Percentiles rank a stretch among this genome's conserved stretches.
phyloP scores from a whole-genome alignment of 2,888 invertebrate genomes.

The Netelia virgata region DNA sequence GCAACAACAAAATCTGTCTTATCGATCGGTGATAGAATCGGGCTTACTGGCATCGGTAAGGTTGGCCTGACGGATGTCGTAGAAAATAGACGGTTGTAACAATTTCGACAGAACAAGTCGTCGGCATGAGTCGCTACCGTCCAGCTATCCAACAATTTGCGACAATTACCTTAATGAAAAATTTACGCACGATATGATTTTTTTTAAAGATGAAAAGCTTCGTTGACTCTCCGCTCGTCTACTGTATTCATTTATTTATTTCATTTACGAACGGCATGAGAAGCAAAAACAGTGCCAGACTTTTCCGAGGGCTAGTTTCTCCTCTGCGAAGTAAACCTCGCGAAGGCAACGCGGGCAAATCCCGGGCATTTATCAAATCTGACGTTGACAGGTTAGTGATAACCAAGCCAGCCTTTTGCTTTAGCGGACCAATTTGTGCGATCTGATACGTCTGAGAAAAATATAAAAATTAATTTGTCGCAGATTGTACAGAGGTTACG shows the following conservation, averaged over 20 bases:
- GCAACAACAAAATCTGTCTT: slow-evolving; percentile 34
- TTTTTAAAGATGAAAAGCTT: slow-evolving; percentile 6
- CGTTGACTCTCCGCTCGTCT: neutral
- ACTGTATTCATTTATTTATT: neutral
- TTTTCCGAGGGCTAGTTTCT: slow-evolving; percentile 81
- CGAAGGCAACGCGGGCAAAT: slow-evolving; percentile 82
- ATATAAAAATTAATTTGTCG: neutral
- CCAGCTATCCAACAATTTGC: slow-evolving; percentile 80
- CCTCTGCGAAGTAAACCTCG: slow-evolving; percentile 83
- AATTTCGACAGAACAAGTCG: slow-evolving; percentile 82
- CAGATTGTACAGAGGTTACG: neutral
- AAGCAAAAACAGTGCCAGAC: slow-evolving; percentile 84
- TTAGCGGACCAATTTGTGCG: slow-evolving; percentile 38
- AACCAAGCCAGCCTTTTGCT: slow-evolving; percentile 37
- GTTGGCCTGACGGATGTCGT: slow-evolving; percentile 57
- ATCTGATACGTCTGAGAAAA: slow-evolving; percentile 52
- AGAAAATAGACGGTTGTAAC: slow-evolving; percentile 73
- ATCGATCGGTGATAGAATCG: slow-evolving; percentile 45
- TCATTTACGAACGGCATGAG: slow-evolving; percentile 81
- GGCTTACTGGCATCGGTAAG: slow-evolving; percentile 7
- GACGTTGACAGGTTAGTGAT: slow-evolving; percentile 39
- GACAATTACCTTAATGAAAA: slow-evolving; percentile 79
- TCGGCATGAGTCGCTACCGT: slow-evolving; percentile 78
- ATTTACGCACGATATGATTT: neutral
- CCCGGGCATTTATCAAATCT: slow-evolving; percentile 77